phyloP scores from a whole-genome alignment of 2,888 invertebrate species.

The Aspidiotus rigidus region DNA sequence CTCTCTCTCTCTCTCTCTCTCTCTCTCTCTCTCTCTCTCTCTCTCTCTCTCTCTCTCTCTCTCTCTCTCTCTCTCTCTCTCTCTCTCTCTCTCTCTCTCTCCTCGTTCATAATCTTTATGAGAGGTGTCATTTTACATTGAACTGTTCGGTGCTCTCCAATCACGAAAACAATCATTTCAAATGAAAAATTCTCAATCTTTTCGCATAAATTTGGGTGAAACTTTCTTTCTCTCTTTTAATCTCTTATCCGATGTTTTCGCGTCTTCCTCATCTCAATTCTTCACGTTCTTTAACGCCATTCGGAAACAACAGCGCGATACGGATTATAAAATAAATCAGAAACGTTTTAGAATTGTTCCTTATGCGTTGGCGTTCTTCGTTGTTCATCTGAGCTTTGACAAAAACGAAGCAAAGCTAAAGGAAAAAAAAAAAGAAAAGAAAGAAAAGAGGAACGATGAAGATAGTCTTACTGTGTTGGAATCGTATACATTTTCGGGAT shows the following conservation, averaged over 20 bases:
- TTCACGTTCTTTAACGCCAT: conserved; percentile 12
- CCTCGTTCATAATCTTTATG: no score
- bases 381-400: conserved; percentile 8
- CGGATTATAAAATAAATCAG: conserved; percentile 30
- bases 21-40: no score
- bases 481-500: conserved; percentile 10
- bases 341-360: conserved; percentile 11
- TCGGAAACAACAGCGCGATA: conserved; percentile 15
- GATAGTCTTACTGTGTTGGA: conserved; percentile 5
- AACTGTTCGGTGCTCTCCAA: no score
- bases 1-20: no score
- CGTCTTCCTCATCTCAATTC: neutral
- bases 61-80: no score
- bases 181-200: neutral
- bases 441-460: conserved; percentile 6
- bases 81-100: no score
- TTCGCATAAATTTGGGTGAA: conserved; percentile 1
- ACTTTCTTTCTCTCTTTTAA: conserved; percentile 1
- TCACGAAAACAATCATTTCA: neutral
- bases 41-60: no score
- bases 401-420: conserved; percentile 11
- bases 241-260: neutral
- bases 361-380: neutral
- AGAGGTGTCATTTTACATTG: no score
- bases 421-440: conserved; percentile 5